Evolutionary conservation across 2,113 vertebrate species (phyloP).

Genomic region (Apteryx mantelli): DNA sequence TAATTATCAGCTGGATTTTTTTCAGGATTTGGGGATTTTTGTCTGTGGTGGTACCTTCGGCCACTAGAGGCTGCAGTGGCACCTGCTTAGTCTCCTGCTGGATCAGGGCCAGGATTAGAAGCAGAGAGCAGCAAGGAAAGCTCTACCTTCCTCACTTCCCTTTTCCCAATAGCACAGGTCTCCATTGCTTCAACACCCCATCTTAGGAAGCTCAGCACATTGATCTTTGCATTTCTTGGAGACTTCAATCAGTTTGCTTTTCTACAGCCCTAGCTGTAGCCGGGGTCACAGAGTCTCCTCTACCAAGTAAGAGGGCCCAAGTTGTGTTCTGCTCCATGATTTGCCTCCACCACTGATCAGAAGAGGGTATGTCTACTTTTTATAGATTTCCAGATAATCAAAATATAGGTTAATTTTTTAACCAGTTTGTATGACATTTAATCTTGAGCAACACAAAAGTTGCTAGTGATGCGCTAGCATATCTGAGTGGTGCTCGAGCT

Average conservation of each 20-base stretch:
- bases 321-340: not conserved
- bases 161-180: not conserved
- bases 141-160: not conserved
- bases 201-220: not conserved
- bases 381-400: not conserved
- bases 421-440: not conserved
- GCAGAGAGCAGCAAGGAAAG: not conserved
- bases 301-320: not conserved
- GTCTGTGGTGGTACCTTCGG: not conserved
- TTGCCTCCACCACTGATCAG: not conserved
- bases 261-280: not conserved
- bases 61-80: not conserved
- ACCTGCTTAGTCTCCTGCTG: not conserved
- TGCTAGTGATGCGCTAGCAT: not conserved
- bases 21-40: no score
- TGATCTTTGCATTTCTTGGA: not conserved
- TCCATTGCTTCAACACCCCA: not conserved
- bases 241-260: not conserved
- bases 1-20: not conserved
- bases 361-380: not conserved
- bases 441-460: not conserved
- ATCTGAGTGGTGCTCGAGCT: not conserved
- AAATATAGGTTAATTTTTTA: not conserved
- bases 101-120: not conserved
- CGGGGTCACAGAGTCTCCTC: not conserved